Evolutionary conservation across 2,113 vertebrate species (phyloP).

Genomic region (Pyxicephalus adspersus): DNA sequence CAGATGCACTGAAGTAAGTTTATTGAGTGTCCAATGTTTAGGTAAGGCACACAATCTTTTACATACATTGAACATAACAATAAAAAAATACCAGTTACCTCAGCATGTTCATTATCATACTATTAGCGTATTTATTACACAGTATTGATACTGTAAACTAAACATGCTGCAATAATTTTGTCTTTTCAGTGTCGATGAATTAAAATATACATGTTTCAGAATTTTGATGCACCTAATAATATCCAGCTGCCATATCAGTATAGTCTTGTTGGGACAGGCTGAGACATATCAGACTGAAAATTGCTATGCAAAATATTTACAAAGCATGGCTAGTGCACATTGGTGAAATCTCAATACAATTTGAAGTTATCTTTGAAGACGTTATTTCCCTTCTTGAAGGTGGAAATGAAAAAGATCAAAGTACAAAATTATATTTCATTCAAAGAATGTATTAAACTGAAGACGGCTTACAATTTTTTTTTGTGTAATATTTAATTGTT

Average conservation of each 20-base stretch:
- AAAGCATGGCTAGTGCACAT: constrained; percentile 5
- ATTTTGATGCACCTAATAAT: constrained; percentile 28
- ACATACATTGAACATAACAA: too few species aligned
- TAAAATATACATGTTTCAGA: constrained; percentile 39
- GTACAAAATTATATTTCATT: not conserved
- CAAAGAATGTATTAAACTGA: not conserved
- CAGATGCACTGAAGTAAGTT: too few species aligned
- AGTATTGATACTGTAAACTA: constrained; percentile 31
- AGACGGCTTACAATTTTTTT: not conserved
- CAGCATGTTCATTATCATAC: constrained; percentile 1
- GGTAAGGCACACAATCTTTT: too few species aligned
- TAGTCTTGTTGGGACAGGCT: constrained; percentile 37
- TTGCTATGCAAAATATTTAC: constrained; percentile 11
- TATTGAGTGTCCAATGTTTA: too few species aligned
- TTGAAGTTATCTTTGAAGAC: constrained; percentile 9
- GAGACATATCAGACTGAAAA: constrained; percentile 35
- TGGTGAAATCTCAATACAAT: not conserved
- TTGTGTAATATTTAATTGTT: not conserved
- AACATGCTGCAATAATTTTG: constrained; percentile 10
- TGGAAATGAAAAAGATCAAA: constrained; percentile 13
- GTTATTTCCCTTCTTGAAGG: not conserved
- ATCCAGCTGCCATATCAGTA: constrained; percentile 21
- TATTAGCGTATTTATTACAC: constrained; percentile 2
- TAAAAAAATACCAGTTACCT: too few species aligned
- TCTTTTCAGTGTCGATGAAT: constrained; percentile 6